Conservation (phyloP, 2,797 vertebrate genomes). For the Pantherophis alleghaniensis region DNA sequence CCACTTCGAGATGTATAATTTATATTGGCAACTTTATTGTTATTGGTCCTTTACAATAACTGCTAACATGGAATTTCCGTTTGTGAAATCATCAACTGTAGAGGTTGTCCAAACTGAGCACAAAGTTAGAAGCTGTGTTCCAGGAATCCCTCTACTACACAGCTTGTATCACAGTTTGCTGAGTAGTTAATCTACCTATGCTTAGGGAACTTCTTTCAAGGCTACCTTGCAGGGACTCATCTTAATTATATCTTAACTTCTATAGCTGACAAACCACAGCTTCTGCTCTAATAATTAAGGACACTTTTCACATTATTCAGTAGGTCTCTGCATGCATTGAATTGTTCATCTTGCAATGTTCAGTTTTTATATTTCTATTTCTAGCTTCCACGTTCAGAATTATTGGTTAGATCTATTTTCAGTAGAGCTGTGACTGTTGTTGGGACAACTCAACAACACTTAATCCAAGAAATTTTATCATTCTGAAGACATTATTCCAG, state of each 20-base stretch:
- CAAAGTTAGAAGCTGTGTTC: background rate
- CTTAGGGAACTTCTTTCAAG: background rate
- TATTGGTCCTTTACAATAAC: background rate
- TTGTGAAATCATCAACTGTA: background rate
- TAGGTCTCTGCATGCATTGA: background rate
- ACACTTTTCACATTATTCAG: background rate
- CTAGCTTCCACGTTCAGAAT: background rate
- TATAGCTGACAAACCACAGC: background rate
- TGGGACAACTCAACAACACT: background rate
- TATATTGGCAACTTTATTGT: background rate
- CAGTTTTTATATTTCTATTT: background rate
- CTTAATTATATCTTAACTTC: background rate
- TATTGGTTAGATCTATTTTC: background rate
- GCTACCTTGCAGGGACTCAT: background rate
- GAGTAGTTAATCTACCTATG: background rate
- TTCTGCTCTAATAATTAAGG: background rate
- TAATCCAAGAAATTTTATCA: background rate
- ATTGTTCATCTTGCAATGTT: background rate
- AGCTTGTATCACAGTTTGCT: background rate
- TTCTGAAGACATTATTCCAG: background rate
- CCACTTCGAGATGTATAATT: background rate
- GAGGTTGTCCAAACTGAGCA: background rate
- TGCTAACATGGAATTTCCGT: background rate
- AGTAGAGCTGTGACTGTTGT: background rate
- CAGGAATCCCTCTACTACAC: background rate